Conservation (phyloP, 2,888 invertebrate genomes). For the Cryptus armator region DNA sequence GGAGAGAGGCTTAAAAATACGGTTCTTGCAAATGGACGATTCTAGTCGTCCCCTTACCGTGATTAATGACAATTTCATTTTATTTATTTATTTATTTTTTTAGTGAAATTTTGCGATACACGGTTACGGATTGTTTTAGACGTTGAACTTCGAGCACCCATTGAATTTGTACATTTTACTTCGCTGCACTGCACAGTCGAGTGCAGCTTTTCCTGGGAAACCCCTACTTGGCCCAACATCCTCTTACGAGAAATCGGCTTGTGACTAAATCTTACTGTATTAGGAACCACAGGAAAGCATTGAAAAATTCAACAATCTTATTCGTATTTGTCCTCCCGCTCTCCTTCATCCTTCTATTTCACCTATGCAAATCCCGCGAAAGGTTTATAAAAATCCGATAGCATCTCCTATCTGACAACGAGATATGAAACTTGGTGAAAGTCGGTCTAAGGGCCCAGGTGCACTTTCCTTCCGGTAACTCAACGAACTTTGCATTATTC, state of each 20-base stretch:
- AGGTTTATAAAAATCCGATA: constrained; percentile 40
- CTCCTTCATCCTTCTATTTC: constrained; percentile 4
- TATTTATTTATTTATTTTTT: not conserved
- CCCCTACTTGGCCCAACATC: not conserved
- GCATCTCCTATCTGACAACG: constrained; percentile 21
- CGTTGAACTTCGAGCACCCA: not conserved
- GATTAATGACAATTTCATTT: not conserved
- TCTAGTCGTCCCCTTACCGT: not conserved
- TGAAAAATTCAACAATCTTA: constrained; percentile 19
- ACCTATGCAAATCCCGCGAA: constrained; percentile 45
- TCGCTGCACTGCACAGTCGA: not conserved
- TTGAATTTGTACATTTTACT: not conserved
- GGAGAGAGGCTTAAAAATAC: not conserved
- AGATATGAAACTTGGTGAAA: constrained; percentile 42
- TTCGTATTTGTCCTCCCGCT: constrained; percentile 24
- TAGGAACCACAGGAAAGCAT: not conserved
- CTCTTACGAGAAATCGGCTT: constrained; percentile 1
- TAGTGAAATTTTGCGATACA: not conserved
- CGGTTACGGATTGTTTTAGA: not conserved
- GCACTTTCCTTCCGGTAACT: constrained; percentile 32
- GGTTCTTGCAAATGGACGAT: not conserved
- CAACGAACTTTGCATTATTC: constrained; percentile 57
- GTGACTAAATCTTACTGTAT: not conserved
- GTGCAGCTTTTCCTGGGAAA: not conserved
- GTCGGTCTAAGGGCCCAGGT: constrained; percentile 28